Evolutionary conservation across 2,797 vertebrate genomes (phyloP), one percentile per base, ranked within the genome.

Genomic region (Buceros bicornis): DNA sequence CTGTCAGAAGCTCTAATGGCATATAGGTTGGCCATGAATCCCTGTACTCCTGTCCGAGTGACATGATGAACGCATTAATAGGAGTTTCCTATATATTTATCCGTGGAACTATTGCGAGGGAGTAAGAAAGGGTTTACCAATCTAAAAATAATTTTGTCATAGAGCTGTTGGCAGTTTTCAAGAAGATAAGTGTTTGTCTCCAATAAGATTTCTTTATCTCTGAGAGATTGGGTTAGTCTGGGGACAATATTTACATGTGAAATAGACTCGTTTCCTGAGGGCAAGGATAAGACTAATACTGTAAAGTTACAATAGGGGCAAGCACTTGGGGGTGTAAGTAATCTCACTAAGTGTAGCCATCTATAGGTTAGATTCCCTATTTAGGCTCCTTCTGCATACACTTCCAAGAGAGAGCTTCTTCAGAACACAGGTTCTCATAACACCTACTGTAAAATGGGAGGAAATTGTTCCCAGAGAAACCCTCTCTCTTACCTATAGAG

Each of bases 11-110:
- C 6, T 51, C 4, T 58, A 18, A 43, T 25, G 10, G 47, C 16
- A 16, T 9, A 14, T 24, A 17, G 31, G 7, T 17, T 77, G 19
- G 18, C 2, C 3, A 18, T 66, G 20, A 56, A 70, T n/a, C 8
- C 10, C 19, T 13, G 7, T 66, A 37, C 17, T 76, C 17, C 50
- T 35, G 28, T 40, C 31, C 85, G n/a, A 20, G 11, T 42, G 14
- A 60, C 2, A 1, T 11, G 10, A n/a, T 33, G 11, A 40, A 47
- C 3, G 10, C 4, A 16, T 16, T 9, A 76, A 22, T 6, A 58
- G 16, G 10, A 82, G 18, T 26, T 54, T 53, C 37, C 16, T 53
- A 17, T 9, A 35, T n/a, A 72, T 8, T 43, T 64, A 26, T 29
- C 24, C 12, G 20, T 22, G 14, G 50, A 90, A 62, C 6, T 81